Percentiles rank a stretch among this genome's conserved stretches.
These are phyloP conservation scores for Fulica atra DNA, from an alignment of 2,113 vertebrate species.

Conservation along the genomic window DNA sequence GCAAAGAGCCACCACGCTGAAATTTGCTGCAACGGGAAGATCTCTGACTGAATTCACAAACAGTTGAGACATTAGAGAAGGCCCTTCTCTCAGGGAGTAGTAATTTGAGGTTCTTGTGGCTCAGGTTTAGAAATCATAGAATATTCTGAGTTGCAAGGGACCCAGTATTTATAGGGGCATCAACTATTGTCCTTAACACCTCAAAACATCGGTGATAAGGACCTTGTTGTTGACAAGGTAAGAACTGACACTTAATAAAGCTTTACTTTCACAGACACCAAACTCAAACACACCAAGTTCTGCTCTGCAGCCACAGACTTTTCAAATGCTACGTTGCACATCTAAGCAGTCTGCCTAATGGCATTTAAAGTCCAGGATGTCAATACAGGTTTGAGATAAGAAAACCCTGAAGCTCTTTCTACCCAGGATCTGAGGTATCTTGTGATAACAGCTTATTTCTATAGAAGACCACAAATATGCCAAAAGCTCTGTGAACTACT, in stretches of 20 bases:
- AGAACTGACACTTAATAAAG: neutral
- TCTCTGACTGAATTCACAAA: neutral
- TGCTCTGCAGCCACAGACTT: neutral
- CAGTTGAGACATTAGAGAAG: neutral
- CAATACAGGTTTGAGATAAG: neutral
- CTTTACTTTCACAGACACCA: neutral
- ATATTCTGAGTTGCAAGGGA: too few species aligned
- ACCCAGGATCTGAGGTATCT: neutral
- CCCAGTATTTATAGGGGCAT: neutral
- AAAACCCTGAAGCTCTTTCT: neutral
- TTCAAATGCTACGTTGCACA: rapidly evolving
- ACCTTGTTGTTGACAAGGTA: neutral
- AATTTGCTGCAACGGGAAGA: neutral
- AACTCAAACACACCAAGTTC: neutral
- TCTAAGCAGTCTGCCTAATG: rapidly evolving
- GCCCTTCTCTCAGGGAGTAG: neutral
- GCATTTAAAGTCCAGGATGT: rapidly evolving
- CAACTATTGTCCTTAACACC: neutral
- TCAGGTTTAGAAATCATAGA: neutral
- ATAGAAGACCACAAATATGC: neutral
- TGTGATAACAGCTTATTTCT: neutral
- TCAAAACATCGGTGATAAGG: neutral
- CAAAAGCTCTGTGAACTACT: neutral
- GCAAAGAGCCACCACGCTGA: neutral
- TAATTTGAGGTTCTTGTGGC: neutral